Evolutionary conservation across 2,888 invertebrate genomes (phyloP), one percentile per base, ranked within the genome.

Genomic region (Gasteruption jaculator): DNA sequence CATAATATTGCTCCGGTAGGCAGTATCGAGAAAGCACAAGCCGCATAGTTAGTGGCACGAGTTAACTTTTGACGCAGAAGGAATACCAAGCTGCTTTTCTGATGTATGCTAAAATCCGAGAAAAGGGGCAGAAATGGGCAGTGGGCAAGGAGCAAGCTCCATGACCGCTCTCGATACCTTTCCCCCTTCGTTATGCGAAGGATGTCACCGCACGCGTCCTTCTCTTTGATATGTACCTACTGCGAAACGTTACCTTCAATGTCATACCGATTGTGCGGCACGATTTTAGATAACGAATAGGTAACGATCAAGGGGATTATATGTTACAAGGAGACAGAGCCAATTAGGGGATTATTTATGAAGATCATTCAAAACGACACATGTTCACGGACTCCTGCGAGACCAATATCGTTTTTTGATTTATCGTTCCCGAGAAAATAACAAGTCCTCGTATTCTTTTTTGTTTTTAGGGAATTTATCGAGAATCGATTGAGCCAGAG

Each of bases 251-350:
- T 46, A 49, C 57, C 53, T 55, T 57, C 47, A 57, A 57, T 53
- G 56, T 51, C 35, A 44, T 43, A 48, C 46, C 42, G n/a, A n/a
- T n/a, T n/a, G n/a, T 35, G 42, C 37, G 50, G 48, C 50, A 48
- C 50, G 52, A 52, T 57, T 50, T 56, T 38, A 55, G 60, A 60
- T 60, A 61, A 57, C 57, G 57, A 62, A 59, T 57, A 57, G 56
- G 54, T 60, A 64, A 61, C 60, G 64, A 64, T 60, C 58, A n/a
- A n/a, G n/a, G n/a, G 55, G 64, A 60, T 60, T 64, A 60, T n/a
- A n/a, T 57, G 54, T 56, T 60, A 54, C 53, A 52, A 50, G 49
- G 57, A 58, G 58, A 59, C 57, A 58, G 49, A 49, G 56, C 59
- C 63, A 63, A 61, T 64, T 64, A 63, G 52, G 56, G 55, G 49